Conservation (phyloP, 2,113 vertebrate species). For the Sclerurus mexicanus region DNA sequence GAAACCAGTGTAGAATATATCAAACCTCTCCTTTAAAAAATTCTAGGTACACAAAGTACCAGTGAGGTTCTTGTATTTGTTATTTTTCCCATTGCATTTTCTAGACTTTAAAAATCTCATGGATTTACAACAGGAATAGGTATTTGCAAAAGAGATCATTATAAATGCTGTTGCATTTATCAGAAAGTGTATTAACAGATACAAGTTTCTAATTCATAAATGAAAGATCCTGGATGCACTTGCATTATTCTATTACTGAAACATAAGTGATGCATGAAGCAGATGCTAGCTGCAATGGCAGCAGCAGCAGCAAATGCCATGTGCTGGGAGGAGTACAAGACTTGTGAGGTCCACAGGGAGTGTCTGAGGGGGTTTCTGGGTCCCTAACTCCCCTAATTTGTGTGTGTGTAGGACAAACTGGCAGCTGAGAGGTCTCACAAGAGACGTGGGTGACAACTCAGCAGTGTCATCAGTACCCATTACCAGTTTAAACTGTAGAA, state of each 20-base stretch:
- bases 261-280: background rate
- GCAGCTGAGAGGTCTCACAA: background rate
- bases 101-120: background rate
- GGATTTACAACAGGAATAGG: background rate
- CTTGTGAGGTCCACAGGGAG: background rate
- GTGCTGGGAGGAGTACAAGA: accelerated
- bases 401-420: background rate
- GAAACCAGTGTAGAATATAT: background rate
- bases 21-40: background rate
- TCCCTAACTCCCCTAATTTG: accelerated
- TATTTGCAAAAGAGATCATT: background rate
- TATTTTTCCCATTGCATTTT: background rate
- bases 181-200: background rate
- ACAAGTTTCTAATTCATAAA: background rate
- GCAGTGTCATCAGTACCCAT: background rate
- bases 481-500: background rate
- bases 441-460: background rate
- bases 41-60: background rate
- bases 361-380: background rate
- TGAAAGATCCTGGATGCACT: background rate
- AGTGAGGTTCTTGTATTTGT: background rate
- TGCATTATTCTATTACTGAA: background rate
- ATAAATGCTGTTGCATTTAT: background rate
- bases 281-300: background rate
- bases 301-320: background rate